phyloP scores from a whole-genome alignment of 37 sponge, comb jelly and placozoan species.

The Haliclona indistincta region DNA sequence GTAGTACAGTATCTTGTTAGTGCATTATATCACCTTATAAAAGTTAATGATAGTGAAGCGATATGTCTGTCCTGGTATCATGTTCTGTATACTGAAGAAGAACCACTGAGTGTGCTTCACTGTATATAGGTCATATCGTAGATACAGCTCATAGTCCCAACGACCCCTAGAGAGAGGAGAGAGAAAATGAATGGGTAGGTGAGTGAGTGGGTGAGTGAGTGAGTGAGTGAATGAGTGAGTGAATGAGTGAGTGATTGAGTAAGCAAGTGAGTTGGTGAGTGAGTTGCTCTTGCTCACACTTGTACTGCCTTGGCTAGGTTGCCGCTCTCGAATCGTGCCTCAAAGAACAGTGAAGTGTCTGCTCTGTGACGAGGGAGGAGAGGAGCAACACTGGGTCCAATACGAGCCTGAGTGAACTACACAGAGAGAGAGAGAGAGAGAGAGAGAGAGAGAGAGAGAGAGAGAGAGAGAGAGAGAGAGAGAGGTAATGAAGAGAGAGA shows the following conservation, averaged over 20 bases:
- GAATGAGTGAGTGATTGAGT: neutral
- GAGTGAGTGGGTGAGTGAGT: neutral
- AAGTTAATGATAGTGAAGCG: constrained; percentile 96
- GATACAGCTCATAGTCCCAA: constrained; percentile 93
- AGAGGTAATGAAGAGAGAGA: too few species aligned
- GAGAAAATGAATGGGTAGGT: neutral
- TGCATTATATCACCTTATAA: constrained; percentile 80
- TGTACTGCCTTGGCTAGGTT: constrained; percentile 84
- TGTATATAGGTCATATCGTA: constrained; percentile 92
- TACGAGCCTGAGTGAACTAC: constrained; percentile 59
- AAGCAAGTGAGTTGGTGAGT: neutral
- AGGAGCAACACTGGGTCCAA: constrained; percentile 40
- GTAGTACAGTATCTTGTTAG: too few species aligned
- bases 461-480: too few species aligned
- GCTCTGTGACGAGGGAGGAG: neutral
- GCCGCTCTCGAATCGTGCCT: constrained; percentile 94
- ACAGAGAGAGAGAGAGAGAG: constrained; percentile 2
- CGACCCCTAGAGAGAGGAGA: constrained; percentile 68
- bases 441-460: too few species aligned
- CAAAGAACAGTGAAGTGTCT: constrained; percentile 66
- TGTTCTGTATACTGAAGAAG: constrained; percentile 93
- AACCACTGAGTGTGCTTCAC: constrained; percentile 99
- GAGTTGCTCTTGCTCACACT: constrained; percentile 59
- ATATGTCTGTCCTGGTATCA: constrained; percentile 81
- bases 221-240: neutral